These are phyloP conservation scores for Gisinianus flammeolus DNA, from an alignment of 2,888 invertebrate species.

Conservation along the genomic window DNA sequence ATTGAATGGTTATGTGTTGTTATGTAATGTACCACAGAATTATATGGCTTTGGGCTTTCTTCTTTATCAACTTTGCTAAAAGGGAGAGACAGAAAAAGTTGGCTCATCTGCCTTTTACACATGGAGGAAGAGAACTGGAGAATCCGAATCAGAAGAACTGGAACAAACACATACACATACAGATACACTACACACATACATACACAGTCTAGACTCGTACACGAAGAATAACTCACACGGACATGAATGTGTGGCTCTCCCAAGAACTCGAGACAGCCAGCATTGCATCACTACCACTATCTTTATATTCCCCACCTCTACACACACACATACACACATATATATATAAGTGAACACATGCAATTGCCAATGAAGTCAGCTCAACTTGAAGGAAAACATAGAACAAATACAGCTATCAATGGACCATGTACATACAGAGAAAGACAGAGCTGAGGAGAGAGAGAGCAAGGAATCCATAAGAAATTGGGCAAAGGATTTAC, in stretches of 20 bases:
- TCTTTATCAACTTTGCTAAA: slow-evolving; percentile 19
- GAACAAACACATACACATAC: not conserved
- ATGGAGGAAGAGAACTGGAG: not conserved
- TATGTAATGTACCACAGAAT: too few species aligned
- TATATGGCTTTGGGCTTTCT: slow-evolving; percentile 8
- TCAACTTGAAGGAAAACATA: slow-evolving; percentile 1
- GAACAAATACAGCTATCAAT: slow-evolving; percentile 7
- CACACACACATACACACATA: not conserved
- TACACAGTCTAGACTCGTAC: not conserved
- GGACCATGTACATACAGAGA: not conserved
- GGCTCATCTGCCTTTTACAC: slow-evolving; percentile 20
- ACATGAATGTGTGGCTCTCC: slow-evolving; percentile 17
- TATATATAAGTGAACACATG: not conserved
- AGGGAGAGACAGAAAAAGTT: slow-evolving; percentile 1
- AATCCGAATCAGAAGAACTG: not conserved
- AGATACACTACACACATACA: not conserved
- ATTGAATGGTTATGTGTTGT: too few species aligned
- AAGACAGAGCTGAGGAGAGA: not conserved
- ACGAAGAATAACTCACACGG: slow-evolving; percentile 21
- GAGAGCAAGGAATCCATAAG: not conserved
- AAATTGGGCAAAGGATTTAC: too few species aligned
- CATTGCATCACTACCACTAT: slow-evolving; percentile 9
- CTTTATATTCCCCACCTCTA: not conserved
- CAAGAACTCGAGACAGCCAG: not conserved
- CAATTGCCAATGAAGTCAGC: not conserved